Evolutionary conservation across 2,888 invertebrate genomes (phyloP).

Genomic region (Seladonia tumulorum): DNA sequence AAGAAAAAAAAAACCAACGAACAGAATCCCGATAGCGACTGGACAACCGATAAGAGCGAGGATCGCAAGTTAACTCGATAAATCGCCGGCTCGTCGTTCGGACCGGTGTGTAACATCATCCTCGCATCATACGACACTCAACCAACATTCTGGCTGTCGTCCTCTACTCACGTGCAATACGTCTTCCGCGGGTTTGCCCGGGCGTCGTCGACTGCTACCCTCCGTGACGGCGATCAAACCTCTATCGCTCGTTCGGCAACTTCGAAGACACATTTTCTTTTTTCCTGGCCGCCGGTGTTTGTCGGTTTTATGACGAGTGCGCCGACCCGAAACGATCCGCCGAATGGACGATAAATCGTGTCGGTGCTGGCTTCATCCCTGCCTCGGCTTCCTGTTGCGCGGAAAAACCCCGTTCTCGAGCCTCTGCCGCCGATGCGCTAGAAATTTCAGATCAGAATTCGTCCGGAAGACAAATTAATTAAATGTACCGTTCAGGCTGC

Average conservation of each 20-base stretch:
- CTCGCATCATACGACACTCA: slow-evolving; percentile 73
- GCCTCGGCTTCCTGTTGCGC: slow-evolving; percentile 11
- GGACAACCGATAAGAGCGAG: slow-evolving; percentile 40
- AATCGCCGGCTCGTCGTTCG: slow-evolving; percentile 74
- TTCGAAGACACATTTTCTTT: slow-evolving; percentile 16
- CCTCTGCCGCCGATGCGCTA: background rate
- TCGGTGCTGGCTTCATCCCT: background rate
- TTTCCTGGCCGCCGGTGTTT: background rate
- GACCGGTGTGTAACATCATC: slow-evolving; percentile 74
- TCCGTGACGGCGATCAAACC: background rate
- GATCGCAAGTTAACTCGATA: slow-evolving; percentile 71
- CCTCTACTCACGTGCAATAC: slow-evolving; percentile 70
- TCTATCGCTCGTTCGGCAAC: slow-evolving; percentile 28
- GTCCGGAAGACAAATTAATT: background rate
- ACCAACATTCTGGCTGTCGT: slow-evolving; percentile 69
- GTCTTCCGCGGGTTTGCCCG: slow-evolving; percentile 72
- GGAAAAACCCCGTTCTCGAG: background rate
- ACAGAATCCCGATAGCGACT: background rate
- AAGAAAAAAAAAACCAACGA: background rate
- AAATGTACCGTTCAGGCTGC: background rate
- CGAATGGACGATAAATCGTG: slow-evolving; percentile 17
- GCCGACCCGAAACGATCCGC: background rate
- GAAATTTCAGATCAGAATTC: background rate
- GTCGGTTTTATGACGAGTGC: background rate
- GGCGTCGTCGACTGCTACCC: slow-evolving; percentile 39